Conservation (phyloP, 2,797 vertebrate species). For the Graptemys geographica region DNA sequence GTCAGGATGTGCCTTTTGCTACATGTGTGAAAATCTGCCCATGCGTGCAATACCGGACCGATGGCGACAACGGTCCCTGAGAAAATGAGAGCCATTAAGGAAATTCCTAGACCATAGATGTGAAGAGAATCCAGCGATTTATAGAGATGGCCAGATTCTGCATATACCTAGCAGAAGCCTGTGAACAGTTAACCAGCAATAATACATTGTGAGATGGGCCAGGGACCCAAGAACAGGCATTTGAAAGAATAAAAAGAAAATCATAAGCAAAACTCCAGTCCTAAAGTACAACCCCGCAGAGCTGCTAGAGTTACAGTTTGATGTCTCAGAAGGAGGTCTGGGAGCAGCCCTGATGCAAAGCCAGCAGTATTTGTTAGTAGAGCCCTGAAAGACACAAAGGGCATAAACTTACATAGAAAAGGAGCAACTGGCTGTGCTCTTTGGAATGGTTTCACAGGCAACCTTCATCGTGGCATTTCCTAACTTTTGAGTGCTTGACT, state of each 20-base stretch:
- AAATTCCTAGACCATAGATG: neutral
- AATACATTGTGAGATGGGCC: neutral
- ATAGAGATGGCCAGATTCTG: neutral
- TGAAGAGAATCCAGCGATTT: neutral
- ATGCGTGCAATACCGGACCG: neutral
- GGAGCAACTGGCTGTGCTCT: too few species aligned
- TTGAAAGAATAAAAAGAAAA: neutral
- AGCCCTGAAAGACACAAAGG: too few species aligned
- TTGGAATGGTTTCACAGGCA: neutral
- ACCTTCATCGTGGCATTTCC: neutral
- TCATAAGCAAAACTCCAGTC: neutral
- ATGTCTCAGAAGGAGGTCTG: too few species aligned
- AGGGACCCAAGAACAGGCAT: neutral
- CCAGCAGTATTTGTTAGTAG: too few species aligned
- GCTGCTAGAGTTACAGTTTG: neutral
- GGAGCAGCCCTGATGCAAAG: too few species aligned
- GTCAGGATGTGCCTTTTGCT: neutral
- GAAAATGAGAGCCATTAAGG: neutral
- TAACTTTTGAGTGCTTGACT: neutral
- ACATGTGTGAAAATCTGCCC: neutral
- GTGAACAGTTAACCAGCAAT: neutral
- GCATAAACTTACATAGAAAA: too few species aligned
- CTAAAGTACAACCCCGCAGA: neutral
- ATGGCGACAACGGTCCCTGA: neutral
- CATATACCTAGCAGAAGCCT: neutral